Base-by-base conservation (phyloP, 2,113 vertebrate genomes). In the Protomyctophum bolini region DNA sequence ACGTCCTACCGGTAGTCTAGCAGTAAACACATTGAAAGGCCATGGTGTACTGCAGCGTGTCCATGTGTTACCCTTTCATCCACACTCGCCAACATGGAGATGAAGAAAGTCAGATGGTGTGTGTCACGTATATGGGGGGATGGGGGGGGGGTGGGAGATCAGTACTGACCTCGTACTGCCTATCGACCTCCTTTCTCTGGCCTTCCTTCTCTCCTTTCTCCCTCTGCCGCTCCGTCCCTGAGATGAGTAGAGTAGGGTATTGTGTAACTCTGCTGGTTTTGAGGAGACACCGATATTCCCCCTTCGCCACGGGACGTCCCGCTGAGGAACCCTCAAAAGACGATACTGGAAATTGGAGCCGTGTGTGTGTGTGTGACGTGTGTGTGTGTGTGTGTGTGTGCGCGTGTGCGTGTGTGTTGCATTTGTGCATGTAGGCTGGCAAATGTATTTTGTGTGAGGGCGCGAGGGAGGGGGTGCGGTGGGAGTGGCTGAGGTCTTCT, bases 251-350 rank as follows among this genome's bases (percentile, higher is more conserved):
- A 47, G 15, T 8, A 6, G 33, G 49, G 11, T 65, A 6, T 54
- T 28, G n/a, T 6, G 10, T 65, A 33, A 21, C 63, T 21, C 46
- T 21, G 12, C n/a, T 10, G 6, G 15, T 29, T 29, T 49, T 65
- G 48, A 65, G 49, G 50, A 65, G 63, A 65, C 50, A 65, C 49
- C 9, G 48, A 65, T 65, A 65, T 9, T 65, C 49, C 28, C 49
- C 50, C 63, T 9, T 14, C 28, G 47, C 47, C 61, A 11, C 6
- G 12, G 12, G 28, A 41, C 5, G 58, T 49, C 61, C 61, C 47
- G 9, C 8, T 7, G 48, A 52, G 21, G 12, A 14, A 33, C 63
- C 49, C 10, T 29, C 48, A 9, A 15, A 6, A 52, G 49, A 52
- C 33, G 52, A 63, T 21, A n/a, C 15, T 2, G 49, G 63, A 29